These are phyloP conservation scores for Bombus pascuorum DNA, from an alignment of 1,140 invertebrate genomes.

Conservation along the genomic window DNA sequence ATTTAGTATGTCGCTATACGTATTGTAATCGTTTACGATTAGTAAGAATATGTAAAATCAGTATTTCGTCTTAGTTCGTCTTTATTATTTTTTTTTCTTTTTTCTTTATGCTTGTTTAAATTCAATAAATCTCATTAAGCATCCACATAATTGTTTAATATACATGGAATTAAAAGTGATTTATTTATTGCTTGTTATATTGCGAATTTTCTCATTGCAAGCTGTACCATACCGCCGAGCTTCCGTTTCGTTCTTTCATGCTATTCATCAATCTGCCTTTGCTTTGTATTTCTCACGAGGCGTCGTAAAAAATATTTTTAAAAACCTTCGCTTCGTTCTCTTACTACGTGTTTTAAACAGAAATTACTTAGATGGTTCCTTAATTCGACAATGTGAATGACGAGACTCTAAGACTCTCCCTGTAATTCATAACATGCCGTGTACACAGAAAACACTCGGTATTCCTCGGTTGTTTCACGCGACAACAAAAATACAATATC, in stretches of 20 bases:
- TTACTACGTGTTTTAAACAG: constrained; percentile 14
- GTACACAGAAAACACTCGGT: constrained; percentile 42
- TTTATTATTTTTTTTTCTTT: constrained; percentile 33
- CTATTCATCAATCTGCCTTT: constrained; percentile 30
- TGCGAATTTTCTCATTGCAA: constrained; percentile 78
- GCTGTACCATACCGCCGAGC: constrained; percentile 74
- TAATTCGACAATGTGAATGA: constrained; percentile 51
- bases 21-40: constrained; percentile 80
- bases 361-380: constrained; percentile 19
- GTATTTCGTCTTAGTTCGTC: constrained; percentile 76
- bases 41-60: constrained; percentile 84
- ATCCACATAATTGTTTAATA: constrained; percentile 81
- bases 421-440: constrained; percentile 51
- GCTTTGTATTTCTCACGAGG: constrained; percentile 52
- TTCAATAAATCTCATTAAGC: constrained; percentile 80
- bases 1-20: constrained; percentile 81
- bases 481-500: constrained; percentile 19
- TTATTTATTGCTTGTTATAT: constrained; percentile 83
- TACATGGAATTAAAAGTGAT: constrained; percentile 81
- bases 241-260: constrained; percentile 53
- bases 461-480: constrained; percentile 25
- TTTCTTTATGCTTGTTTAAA: constrained; percentile 69
- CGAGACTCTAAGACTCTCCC: constrained; percentile 21
- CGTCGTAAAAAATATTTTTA: constrained; percentile 64
- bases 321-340: constrained; percentile 51